phyloP scores from a whole-genome alignment of 2,113 vertebrate species.

The Rhabdornis inornatus region DNA sequence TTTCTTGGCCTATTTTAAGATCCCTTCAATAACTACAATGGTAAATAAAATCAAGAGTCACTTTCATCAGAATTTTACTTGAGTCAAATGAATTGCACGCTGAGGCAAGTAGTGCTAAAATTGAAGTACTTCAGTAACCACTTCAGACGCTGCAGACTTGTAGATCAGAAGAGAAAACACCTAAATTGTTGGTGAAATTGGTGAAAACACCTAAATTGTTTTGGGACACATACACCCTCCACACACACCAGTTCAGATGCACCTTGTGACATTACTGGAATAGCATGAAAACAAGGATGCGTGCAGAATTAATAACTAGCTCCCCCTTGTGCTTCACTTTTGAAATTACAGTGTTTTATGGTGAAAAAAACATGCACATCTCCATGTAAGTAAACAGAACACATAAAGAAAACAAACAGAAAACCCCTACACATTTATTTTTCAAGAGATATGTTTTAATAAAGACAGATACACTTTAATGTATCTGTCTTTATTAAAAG shows the following conservation, averaged over 20 bases:
- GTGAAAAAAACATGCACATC: neutral
- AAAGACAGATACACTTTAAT: neutral
- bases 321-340: conserved; percentile 8
- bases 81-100: neutral
- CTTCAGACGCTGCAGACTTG: neutral
- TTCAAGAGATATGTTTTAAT: neutral
- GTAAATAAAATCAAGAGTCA: neutral
- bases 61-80: neutral
- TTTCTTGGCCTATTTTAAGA: neutral
- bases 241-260: neutral
- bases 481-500: too few relatives aligned
- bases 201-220: neutral
- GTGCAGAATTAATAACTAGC: neutral
- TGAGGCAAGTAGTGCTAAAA: neutral
- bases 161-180: neutral
- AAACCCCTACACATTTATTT: fast-evolving
- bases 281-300: neutral
- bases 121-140: neutral
- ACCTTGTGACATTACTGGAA: neutral
- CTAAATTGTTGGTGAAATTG: neutral
- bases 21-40: neutral
- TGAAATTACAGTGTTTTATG: neutral
- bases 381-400: neutral
- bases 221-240: fast-evolving
- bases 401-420: fast-evolving